Evolutionary conservation across 2,797 vertebrate genomes (phyloP).

Genomic region (Acanthopagrus latus): DNA sequence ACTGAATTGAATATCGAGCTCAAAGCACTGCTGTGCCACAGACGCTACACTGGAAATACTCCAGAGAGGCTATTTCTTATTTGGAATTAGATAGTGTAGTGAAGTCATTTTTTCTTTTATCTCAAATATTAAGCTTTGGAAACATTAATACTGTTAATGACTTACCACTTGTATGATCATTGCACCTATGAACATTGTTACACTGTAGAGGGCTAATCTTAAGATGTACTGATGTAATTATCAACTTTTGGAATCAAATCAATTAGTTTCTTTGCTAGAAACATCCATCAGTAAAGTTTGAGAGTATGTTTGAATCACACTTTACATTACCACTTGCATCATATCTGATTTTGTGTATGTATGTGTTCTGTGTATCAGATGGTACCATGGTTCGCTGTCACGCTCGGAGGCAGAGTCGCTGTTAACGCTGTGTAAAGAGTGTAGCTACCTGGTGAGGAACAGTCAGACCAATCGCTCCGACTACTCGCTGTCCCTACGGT

Average conservation of each 20-base stretch:
- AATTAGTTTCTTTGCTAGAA: background rate
- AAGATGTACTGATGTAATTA: background rate
- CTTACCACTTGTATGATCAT: background rate
- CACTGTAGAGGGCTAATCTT: background rate
- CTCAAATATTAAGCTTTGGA: background rate
- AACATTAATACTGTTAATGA: background rate
- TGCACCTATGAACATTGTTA: background rate
- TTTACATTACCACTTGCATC: background rate
- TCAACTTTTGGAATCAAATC: background rate
- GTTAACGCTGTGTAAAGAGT: constrained; percentile 92
- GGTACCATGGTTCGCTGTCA: constrained; percentile 94
- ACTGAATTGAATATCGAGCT: background rate
- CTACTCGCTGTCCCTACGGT: constrained; percentile 93
- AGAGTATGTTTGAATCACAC: background rate
- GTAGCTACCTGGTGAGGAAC: constrained; percentile 94
- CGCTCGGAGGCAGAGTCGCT: constrained; percentile 91
- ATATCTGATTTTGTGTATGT: constrained; percentile 18
- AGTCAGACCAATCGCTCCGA: constrained; percentile 92
- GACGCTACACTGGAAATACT: background rate
- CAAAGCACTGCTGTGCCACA: background rate
- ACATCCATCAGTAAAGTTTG: background rate
- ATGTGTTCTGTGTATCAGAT: constrained; percentile 80
- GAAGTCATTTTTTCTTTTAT: background rate
- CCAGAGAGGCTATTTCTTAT: background rate
- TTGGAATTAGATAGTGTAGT: background rate